A percentile compares a stretch with the other conserved stretches of the same genome.
These are phyloP conservation scores for Montipora cactus DNA, from an alignment of 64 coral and sea anemone species.

Conservation along the genomic window DNA sequence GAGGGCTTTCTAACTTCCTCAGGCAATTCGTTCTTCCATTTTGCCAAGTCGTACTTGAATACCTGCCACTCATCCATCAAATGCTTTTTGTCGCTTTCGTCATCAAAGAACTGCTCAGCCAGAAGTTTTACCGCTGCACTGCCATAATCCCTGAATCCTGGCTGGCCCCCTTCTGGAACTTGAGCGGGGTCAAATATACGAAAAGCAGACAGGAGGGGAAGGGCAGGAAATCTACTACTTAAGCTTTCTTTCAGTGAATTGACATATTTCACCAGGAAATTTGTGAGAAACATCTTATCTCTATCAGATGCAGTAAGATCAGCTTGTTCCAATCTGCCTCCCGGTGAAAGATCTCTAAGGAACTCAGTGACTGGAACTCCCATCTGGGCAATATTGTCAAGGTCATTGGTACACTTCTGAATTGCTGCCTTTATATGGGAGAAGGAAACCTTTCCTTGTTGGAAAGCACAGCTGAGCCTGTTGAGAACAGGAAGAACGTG, in stretches of 20 bases:
- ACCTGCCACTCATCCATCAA: conserved; percentile 41
- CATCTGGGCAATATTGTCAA: conserved; percentile 19
- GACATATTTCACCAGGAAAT: conserved; percentile 56
- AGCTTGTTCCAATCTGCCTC: conserved; percentile 10
- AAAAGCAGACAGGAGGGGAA: conserved; percentile 42
- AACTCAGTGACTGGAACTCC: conserved; percentile 11
- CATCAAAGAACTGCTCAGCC: conserved; percentile 48
- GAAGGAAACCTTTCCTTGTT: conserved; percentile 59
- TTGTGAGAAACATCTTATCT: conserved; percentile 27
- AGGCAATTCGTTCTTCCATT: conserved; percentile 53
- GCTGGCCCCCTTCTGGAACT: conserved; percentile 51
- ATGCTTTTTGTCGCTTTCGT: conserved; percentile 30
- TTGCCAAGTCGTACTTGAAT: conserved; percentile 51
- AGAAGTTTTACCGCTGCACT: conserved; percentile 31
- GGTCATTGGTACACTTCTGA: conserved; percentile 46
- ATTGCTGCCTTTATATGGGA: conserved; percentile 35
- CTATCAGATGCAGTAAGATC: conserved; percentile 26
- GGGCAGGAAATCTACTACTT: conserved; percentile 38
- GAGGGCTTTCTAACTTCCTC: conserved; percentile 53
- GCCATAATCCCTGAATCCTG: conserved; percentile 26
- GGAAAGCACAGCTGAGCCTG: conserved; percentile 54
- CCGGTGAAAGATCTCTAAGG: neutral
- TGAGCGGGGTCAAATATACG: conserved; percentile 40
- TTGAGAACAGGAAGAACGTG: conserved; percentile 48
- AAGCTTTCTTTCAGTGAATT: conserved; percentile 47